A percentile compares a stretch with the other conserved stretches of the same genome.
Evolutionary conservation across 1,140 invertebrate species (phyloP).

Genomic region (Diabrotica virgifera): DNA sequence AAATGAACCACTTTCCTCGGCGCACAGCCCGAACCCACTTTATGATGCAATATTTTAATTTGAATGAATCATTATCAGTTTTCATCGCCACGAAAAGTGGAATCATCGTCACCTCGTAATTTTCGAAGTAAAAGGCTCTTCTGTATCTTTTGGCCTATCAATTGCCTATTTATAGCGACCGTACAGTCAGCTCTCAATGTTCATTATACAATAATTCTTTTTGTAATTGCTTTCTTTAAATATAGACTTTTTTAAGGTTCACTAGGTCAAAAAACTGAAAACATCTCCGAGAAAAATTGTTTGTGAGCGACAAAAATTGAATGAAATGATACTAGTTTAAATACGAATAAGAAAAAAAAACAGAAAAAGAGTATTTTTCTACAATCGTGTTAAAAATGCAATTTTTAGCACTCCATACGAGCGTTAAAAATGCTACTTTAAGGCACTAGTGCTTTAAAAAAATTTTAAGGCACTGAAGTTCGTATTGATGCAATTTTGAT

Average conservation of each 20-base stretch:
- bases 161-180: conserved; percentile 32
- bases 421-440: no score
- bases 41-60: conserved; percentile 18
- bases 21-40: neutral
- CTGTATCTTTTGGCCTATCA: conserved; percentile 23
- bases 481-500: no score
- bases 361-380: no score
- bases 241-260: neutral
- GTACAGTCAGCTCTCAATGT: neutral
- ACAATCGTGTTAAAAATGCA: no score
- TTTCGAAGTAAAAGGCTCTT: conserved; percentile 27
- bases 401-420: no score
- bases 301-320: no score
- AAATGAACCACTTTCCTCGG: neutral
- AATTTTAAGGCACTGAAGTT: no score
- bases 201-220: conserved; percentile 1
- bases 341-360: no score
- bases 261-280: neutral
- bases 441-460: no score
- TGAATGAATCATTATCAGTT: conserved; percentile 27
- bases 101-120: conserved; percentile 41
- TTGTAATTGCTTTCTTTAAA: neutral
- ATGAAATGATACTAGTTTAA: no score
- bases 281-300: no score
- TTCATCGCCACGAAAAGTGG: conserved; percentile 33